Conservation (phyloP, 2,113 vertebrate genomes). For the Osmerus mordax region DNA sequence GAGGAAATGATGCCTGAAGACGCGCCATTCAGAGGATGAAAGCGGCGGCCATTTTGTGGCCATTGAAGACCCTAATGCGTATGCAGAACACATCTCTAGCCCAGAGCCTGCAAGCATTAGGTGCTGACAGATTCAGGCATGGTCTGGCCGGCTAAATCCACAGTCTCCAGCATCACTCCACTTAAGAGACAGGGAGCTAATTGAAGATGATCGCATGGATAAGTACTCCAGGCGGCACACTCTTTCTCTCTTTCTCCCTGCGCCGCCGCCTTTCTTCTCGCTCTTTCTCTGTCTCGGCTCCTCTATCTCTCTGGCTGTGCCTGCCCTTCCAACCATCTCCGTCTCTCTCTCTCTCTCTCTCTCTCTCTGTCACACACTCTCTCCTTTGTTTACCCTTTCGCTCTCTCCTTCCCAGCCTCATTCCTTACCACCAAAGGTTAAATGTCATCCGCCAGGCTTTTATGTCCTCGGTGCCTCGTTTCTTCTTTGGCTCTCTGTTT, state of each 20-base stretch:
- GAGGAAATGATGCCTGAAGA: slow-evolving; percentile 8
- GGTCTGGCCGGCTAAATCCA: slow-evolving; percentile 11
- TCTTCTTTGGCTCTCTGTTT: neutral
- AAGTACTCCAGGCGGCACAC: slow-evolving; percentile 39
- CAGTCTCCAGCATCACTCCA: slow-evolving; percentile 26
- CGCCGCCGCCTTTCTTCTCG: neutral
- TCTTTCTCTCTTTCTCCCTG: slow-evolving; percentile 14
- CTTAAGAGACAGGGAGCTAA: slow-evolving; percentile 43
- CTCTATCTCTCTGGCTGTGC: neutral
- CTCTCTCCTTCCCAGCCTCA: neutral
- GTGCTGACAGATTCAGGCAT: slow-evolving; percentile 3
- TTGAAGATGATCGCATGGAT: slow-evolving; percentile 55
- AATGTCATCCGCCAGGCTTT: neutral
- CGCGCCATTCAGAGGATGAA: slow-evolving; percentile 12
- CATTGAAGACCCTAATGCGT: slow-evolving; percentile 12
- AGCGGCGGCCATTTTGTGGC: slow-evolving; percentile 23
- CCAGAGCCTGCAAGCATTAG: slow-evolving; percentile 2
- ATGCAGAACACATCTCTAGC: slow-evolving; percentile 11
- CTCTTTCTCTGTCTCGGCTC: slow-evolving; percentile 17
- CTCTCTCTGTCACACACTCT: neutral
- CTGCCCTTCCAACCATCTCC: neutral
- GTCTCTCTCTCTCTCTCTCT: neutral
- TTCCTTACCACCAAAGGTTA: neutral
- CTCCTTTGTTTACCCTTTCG: too few species aligned
- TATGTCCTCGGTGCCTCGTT: neutral